Evolutionary conservation across 35 echinoderm and acorn worm species (phyloP), one percentile per base, ranked within the genome.

Genomic region (Holothuria glaberrima): DNA sequence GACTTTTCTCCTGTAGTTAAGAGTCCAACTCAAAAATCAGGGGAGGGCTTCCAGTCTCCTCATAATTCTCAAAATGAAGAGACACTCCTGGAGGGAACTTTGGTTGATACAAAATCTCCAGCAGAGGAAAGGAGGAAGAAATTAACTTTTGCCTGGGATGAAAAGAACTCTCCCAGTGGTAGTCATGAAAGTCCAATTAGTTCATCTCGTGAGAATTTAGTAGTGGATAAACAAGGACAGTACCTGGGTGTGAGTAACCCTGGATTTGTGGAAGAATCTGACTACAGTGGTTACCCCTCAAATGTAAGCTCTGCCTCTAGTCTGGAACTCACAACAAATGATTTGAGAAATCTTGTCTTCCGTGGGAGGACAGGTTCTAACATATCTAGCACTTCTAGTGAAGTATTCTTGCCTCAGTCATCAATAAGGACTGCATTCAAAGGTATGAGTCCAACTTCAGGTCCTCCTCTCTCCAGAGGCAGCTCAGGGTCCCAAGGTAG

Each of bases 381-480:
- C 71, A 83, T 68, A 30, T 92, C 94, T 19, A 84, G 87, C 48
- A 45, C 91, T 21, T 96, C 94, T 20, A 88, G 88, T 28, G 94
- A 96, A 86, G 94, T 96, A 27, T 96, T 96, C 86, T 59, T 93
- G 68, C 94, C 94, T 66, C 70, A 86, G 59, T 71, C 86, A 71
- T 57, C 90, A 0, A 65, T 41, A 9, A 87, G 44, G 33, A 34
- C 22, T 38, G 41, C 22, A 7, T 34, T 9, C 22, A 67, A 48
- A 36, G 27, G 59, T n/a, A 64, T 61, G 13, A 59, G 80, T 21
- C 52, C 59, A 48, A 58, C 54, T 4, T 32, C 38, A 65, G 85
- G 85, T 25, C 60, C 31, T 10, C 63, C 85, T 21, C 61, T 87
- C 13, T 69, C 85, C 29, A 36, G 85, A 29, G 50, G 50, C 33